phyloP scores from a whole-genome alignment of 2,113 vertebrate genomes.

The Motacilla tschutschensis region DNA sequence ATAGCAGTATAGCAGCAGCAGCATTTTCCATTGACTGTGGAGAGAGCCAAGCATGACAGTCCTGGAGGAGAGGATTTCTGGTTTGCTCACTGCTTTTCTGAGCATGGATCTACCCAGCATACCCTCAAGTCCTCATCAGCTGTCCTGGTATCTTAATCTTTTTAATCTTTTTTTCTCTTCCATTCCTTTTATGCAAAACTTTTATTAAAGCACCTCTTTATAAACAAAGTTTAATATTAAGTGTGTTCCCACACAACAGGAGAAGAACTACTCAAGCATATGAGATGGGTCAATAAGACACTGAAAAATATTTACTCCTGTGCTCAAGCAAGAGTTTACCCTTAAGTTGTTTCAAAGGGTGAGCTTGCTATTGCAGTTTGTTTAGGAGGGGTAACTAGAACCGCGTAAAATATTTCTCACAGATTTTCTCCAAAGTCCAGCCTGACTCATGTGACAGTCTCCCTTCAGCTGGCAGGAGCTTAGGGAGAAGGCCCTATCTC shows the following conservation, averaged over 20 bases:
- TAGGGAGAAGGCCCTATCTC: not conserved
- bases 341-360: not conserved
- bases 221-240: not conserved
- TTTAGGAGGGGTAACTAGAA: not conserved
- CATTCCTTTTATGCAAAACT: not conserved
- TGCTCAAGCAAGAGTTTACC: not conserved
- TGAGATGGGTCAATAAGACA: not conserved
- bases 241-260: not conserved
- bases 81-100: not conserved
- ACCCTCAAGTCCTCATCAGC: not conserved
- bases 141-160: not conserved
- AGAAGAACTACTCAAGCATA: not conserved
- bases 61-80: not conserved
- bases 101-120: not conserved
- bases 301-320: not conserved
- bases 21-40: not conserved
- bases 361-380: not conserved
- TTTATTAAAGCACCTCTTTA: not conserved
- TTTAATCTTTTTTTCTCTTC: not conserved
- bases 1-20: not conserved
- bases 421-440: not conserved
- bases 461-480: not conserved
- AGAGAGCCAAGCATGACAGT: not conserved
- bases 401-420: not conserved
- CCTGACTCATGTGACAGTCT: not conserved